These are phyloP conservation scores for Melanargia galathea DNA, from an alignment of 2,888 invertebrate genomes.

Conservation along the genomic window DNA sequence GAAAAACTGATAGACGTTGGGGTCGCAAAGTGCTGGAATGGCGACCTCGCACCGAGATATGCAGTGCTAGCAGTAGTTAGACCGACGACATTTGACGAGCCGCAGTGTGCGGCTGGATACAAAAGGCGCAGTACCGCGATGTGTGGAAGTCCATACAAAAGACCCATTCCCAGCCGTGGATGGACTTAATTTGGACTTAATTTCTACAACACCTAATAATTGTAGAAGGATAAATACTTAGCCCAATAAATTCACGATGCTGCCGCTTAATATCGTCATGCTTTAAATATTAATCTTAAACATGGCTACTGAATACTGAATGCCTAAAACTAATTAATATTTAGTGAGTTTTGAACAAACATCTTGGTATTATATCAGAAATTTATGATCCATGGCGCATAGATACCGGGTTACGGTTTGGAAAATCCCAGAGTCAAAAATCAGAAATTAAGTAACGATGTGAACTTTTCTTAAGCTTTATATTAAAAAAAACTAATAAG, in stretches of 20 bases:
- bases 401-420: not conserved
- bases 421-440: not conserved
- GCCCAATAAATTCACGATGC: slow-evolving; percentile 13
- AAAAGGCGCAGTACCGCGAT: no score
- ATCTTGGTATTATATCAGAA: slow-evolving; percentile 2
- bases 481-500: not conserved
- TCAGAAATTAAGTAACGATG: not conserved
- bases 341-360: slow-evolving; percentile 14
- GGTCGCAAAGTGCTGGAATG: no score
- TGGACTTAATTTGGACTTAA: no score
- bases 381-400: not conserved
- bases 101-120: no score
- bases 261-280: slow-evolving; percentile 7
- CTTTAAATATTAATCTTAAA: slow-evolving; percentile 22
- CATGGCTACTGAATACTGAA: slow-evolving; percentile 12
- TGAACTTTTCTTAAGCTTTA: not conserved
- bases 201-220: not conserved
- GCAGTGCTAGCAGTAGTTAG: no score
- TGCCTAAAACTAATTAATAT: slow-evolving; percentile 18
- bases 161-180: no score
- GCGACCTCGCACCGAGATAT: no score
- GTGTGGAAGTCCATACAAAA: no score
- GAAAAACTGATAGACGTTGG: no score
- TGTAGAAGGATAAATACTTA: slow-evolving; percentile 15
- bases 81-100: no score